Evolutionary conservation across 64 coral and sea anemone genomes (phyloP), one percentile per base, ranked within the genome.

Genomic region (Pocillopora damicornis): DNA sequence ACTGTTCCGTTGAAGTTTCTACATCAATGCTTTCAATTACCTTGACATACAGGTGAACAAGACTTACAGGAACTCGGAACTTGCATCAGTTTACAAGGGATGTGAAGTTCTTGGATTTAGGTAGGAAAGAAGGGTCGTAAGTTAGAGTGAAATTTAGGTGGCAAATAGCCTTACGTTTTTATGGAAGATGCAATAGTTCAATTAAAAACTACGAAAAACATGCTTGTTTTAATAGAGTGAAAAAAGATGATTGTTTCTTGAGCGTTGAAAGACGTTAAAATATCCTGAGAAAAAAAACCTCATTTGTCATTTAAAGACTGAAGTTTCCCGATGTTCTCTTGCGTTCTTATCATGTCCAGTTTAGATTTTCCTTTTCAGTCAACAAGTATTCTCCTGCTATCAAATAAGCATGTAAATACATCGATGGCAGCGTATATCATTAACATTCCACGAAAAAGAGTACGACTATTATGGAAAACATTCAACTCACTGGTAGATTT

Each of bases 91-190:
- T 51, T 88, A 88, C 86, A n/a, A 2, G 37, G 86, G 86, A 38
- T 88, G 86, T n/a, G 86, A 88, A 77, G 74, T 88, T 37, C 13
- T 22, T 15, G 58, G 86, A 18, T 88, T 88, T 58, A 75, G 86
- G 86, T 88, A 77, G 34, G 15, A 60, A 34, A 7, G 67, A 61
- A 61, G 34, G 15, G 38, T 57, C 9, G 8, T 37, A 20, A 11
- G 12, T 14, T 37, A 60, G 22, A 17, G 11, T 1, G 17, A 26
- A n/a, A 17, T 79, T 22, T 56, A 79, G 4, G 10, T 56, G 26
- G 16, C n/a, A 20, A 16, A 45, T n/a, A 37, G 12, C 38, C 26
- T 3, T 35, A 36, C 14, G 1, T 3, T 11, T 15, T 76, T n/a
- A 17, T 13, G n/a, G 13, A 51, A 51, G 42, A 51, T 51, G 3